Percentiles rank a stretch among this genome's conserved stretches.
phyloP scores from a whole-genome alignment of 2,888 invertebrate species.

The Philopedon plagiatum region DNA sequence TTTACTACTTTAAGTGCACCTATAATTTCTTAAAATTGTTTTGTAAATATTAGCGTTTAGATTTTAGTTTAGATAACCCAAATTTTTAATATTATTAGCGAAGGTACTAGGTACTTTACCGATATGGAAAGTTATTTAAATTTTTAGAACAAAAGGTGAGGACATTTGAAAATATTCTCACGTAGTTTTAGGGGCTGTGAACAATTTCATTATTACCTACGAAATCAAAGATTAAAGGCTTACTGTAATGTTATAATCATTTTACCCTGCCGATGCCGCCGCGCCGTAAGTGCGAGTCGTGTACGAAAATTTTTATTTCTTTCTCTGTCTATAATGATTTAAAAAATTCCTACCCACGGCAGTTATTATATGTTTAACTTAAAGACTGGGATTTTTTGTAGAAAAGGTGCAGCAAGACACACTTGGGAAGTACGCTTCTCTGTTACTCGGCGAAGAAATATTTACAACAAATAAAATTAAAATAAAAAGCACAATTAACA shows the following conservation, averaged over 20 bases:
- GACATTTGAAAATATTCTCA: constrained; percentile 41
- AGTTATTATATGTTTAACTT: too few species aligned
- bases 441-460: too few species aligned
- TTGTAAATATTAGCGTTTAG: constrained; percentile 28
- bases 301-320: too few species aligned
- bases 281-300: too few species aligned
- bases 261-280: too few species aligned
- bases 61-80: constrained; percentile 22
- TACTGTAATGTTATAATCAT: background rate
- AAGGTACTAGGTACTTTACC: constrained; percentile 3
- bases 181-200: constrained; percentile 63
- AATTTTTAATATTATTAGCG: constrained; percentile 25
- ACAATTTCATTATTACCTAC: constrained; percentile 45
- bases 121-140: background rate
- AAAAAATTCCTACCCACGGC: too few species aligned
- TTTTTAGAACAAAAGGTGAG: constrained; percentile 6
- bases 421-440: too few species aligned
- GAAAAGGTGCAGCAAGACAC: too few species aligned
- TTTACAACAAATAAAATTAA: too few species aligned
- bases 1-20: constrained; percentile 26
- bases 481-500: too few species aligned
- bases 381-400: too few species aligned
- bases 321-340: too few species aligned
- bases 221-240: constrained; percentile 28
- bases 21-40: constrained; percentile 5